A percentile compares a stretch with the other conserved stretches of the same genome.
Evolutionary conservation across 2,888 invertebrate genomes (phyloP).

Genomic region (Drosophila anceps): DNA sequence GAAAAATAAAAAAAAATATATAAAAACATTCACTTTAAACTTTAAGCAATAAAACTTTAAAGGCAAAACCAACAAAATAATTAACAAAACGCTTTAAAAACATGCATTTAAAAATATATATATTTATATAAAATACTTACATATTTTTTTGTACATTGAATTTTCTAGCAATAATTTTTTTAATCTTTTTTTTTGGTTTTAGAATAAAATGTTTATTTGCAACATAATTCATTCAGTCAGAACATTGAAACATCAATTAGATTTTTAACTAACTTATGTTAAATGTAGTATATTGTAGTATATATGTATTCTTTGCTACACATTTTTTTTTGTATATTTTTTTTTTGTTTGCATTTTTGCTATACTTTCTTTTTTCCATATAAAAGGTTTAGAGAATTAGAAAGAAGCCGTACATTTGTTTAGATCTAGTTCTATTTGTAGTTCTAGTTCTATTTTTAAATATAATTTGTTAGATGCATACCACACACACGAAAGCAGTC

Average conservation of each 20-base stretch:
- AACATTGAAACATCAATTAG: conserved; percentile 77
- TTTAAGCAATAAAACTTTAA: not conserved
- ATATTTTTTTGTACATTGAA: conserved; percentile 12
- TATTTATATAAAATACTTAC: conserved; percentile 33
- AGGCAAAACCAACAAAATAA: conserved; percentile 48
- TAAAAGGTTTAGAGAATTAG: conserved; percentile 37
- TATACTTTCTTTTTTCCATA: conserved; percentile 19
- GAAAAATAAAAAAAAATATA: not conserved
- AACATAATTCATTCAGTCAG: conserved; percentile 76
- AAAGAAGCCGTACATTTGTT: conserved; percentile 38
- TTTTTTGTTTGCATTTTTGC: conserved; percentile 11
- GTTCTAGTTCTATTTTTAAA: conserved; percentile 47
- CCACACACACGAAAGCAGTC: conserved; percentile 20
- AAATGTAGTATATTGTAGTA: conserved; percentile 35
- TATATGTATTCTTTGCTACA: conserved; percentile 7
- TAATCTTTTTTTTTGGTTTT: conserved; percentile 37
- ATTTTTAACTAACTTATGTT: conserved; percentile 71
- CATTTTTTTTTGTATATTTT: conserved; percentile 13
- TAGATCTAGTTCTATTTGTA: conserved; percentile 21
- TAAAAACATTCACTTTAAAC: not conserved
- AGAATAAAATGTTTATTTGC: conserved; percentile 75
- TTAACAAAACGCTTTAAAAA: conserved; percentile 26
- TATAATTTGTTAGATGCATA: conserved; percentile 43
- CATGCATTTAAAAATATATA: conserved; percentile 33
- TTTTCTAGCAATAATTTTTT: conserved; percentile 5